Conservation (phyloP, 2,113 vertebrate genomes). For the Ameiurus melas region DNA sequence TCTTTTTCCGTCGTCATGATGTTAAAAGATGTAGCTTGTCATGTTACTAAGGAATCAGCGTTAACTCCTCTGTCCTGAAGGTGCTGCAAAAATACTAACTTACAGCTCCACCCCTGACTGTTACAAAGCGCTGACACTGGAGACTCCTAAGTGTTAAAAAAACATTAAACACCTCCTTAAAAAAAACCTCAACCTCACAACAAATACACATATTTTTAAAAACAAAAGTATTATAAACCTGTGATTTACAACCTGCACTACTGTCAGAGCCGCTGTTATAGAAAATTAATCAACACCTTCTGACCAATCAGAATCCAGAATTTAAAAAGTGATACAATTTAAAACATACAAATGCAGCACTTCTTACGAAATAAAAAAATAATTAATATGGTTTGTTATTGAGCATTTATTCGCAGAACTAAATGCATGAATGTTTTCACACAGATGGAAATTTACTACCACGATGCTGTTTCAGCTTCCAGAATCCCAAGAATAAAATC, state of each 20-base stretch:
- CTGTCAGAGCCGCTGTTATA: not conserved
- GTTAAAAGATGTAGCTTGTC: too few species aligned
- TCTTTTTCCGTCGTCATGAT: too few species aligned
- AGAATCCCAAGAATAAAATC: not conserved
- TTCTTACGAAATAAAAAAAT: not conserved
- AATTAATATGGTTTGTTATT: not conserved
- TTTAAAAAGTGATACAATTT: not conserved
- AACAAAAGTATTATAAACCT: too few species aligned
- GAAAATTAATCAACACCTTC: not conserved
- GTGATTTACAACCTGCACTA: not conserved
- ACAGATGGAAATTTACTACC: not conserved
- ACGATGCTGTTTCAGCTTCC: not conserved
- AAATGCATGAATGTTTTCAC: not conserved
- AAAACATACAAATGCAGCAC: not conserved
- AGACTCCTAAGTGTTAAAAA: too few species aligned
- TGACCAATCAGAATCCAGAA: not conserved
- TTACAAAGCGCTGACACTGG: too few species aligned
- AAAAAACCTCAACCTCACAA: too few species aligned
- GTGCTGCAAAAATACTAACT: too few species aligned
- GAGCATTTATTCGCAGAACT: not conserved
- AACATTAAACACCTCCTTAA: too few species aligned
- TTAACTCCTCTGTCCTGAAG: too few species aligned
- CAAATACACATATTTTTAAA: too few species aligned
- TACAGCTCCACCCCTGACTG: too few species aligned
- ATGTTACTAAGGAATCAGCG: too few species aligned